Evolutionary conservation across 2,113 vertebrate species (phyloP).

Genomic region (Origma solitaria): DNA sequence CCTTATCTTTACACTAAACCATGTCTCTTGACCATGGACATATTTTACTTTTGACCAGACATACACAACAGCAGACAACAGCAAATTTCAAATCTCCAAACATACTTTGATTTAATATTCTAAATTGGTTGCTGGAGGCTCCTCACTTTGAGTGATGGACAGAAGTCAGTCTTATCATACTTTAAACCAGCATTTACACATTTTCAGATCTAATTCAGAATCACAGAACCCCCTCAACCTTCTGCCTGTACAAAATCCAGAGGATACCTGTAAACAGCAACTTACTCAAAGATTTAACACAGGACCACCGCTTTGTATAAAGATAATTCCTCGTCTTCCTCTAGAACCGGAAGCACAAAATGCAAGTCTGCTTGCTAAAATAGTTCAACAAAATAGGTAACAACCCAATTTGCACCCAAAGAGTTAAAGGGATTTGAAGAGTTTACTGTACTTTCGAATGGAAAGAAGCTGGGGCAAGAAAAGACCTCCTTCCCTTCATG

Average conservation of each 20-base stretch:
- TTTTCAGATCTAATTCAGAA: background rate
- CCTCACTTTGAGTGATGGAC: background rate
- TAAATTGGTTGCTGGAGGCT: background rate
- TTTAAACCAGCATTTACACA: background rate
- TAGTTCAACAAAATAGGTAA: background rate
- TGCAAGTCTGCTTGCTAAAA: background rate
- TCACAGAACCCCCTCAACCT: background rate
- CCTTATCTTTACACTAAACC: background rate
- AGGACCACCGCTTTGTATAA: background rate
- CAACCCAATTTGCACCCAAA: background rate
- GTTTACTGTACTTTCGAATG: background rate
- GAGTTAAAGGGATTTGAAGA: background rate
- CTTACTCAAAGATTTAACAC: background rate
- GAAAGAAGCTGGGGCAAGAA: background rate
- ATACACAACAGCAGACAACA: background rate
- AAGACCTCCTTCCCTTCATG: background rate
- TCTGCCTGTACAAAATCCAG: background rate
- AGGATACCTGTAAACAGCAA: background rate
- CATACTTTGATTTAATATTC: background rate
- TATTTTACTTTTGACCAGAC: background rate
- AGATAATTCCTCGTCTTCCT: background rate
- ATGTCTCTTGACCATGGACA: background rate
- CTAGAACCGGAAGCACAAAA: background rate
- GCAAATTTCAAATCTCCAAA: background rate
- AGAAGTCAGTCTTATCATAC: background rate